Conservation (phyloP, 2,888 invertebrate species). For the Apodemia duryi region DNA sequence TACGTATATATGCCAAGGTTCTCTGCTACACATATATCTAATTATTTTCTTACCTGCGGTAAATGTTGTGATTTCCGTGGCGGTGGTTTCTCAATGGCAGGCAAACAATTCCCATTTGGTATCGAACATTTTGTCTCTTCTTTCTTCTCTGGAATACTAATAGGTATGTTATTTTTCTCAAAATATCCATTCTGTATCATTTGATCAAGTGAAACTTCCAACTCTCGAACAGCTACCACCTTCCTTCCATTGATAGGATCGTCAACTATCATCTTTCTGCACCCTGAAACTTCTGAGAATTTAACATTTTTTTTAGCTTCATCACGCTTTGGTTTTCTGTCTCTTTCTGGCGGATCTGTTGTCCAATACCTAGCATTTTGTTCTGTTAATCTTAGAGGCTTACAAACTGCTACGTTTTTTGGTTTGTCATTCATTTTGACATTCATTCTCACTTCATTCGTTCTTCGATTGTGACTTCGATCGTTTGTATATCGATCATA, state of each 20-base stretch:
- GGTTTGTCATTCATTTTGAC: slow-evolving; percentile 35
- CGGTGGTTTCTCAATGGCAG: slow-evolving; percentile 44
- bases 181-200: slow-evolving; percentile 76
- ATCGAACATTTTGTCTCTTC: slow-evolving; percentile 48
- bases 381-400: slow-evolving; percentile 60
- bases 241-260: slow-evolving; percentile 65
- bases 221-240: slow-evolving; percentile 67
- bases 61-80: slow-evolving; percentile 58
- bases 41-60: slow-evolving; percentile 54
- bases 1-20: no score
- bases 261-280: slow-evolving; percentile 69
- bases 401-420: slow-evolving; percentile 68
- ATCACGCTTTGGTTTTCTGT: slow-evolving; percentile 53
- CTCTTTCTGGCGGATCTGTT: slow-evolving; percentile 52
- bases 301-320: slow-evolving; percentile 72
- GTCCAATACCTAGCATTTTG: slow-evolving; percentile 69
- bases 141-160: slow-evolving; percentile 48
- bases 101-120: slow-evolving; percentile 65
- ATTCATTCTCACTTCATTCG: slow-evolving; percentile 31
- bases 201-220: slow-evolving; percentile 72
- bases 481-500: slow-evolving; percentile 48
- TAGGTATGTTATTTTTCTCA: slow-evolving; percentile 71
- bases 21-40: neutral
- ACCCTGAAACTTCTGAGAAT: slow-evolving; percentile 73
- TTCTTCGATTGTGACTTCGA: slow-evolving; percentile 33